These are phyloP conservation scores for Nansenia antarctica DNA, from an alignment of 2,113 vertebrate genomes.

Conservation along the genomic window DNA sequence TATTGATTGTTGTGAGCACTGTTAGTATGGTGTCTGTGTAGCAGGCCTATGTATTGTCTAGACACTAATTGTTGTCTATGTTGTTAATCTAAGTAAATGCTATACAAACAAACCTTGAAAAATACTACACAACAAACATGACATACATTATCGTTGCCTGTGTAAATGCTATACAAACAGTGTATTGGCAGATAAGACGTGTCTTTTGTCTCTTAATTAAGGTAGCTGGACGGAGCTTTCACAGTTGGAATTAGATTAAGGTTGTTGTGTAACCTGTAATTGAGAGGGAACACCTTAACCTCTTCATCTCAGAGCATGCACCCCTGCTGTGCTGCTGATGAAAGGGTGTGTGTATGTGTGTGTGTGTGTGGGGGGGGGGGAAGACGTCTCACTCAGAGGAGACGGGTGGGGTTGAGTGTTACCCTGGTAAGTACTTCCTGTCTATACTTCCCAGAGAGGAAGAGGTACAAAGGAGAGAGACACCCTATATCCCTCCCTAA, in stretches of 20 bases:
- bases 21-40: too few species aligned
- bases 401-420: conserved; percentile 28
- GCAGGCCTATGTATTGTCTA: too few species aligned
- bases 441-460: not conserved
- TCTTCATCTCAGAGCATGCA: conserved; percentile 7
- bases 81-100: too few species aligned
- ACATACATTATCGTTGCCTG: too few species aligned
- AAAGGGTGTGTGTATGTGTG: conserved; percentile 26
- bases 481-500: too few species aligned
- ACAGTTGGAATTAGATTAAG: not conserved
- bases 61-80: too few species aligned
- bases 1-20: too few species aligned
- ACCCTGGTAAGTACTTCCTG: not conserved
- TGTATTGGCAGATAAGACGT: not conserved
- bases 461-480: not conserved
- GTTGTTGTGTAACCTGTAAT: too few species aligned
- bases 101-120: too few species aligned
- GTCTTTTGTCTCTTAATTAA: not conserved
- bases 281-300: not conserved
- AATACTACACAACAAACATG: not conserved
- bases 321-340: conserved; percentile 44
- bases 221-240: not conserved
- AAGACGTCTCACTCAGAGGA: conserved; percentile 47
- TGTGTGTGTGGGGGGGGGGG: too few species aligned
- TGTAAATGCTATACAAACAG: too few species aligned